Evolutionary conservation across 53 echinoderm and acorn worm species (phyloP), one percentile per base, ranked within the genome.

Genomic region (Echinometra lucunter): DNA sequence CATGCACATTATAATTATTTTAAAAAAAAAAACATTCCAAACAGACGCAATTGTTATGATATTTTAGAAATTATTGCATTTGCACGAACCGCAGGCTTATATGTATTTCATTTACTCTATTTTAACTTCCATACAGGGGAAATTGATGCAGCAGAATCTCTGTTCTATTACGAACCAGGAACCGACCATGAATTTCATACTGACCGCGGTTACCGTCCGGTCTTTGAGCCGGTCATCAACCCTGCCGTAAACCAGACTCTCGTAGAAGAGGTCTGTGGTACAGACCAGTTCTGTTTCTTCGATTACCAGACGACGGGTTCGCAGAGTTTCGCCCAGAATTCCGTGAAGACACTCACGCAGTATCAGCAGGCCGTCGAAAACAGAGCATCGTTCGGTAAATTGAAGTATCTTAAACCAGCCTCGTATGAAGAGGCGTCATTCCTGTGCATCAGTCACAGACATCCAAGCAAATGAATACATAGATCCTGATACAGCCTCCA

Each of bases 81-180:
- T 53, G 0, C 5, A 53, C 9, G 53, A 53, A 53, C 53, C 53
- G 13, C 0, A 53, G 8, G 9, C 8, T 53, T 53, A 53, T 13
- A 53, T 11, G 13, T 53, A 53, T 0, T 53, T 53, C 21, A 15
- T 9, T 63, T 3, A 63, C 63, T 8, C 4, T 21, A 6, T 12
- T 38, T 42, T 78, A 18, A n/a, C 4, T 23, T 19, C 28, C 12
- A 40, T 38, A 19, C 93, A 92, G 93, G 93, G 93, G 93, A 92
- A 37, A 57, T 92, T 34, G 56, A 47, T 37, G 74, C 80, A 6
- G 45, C 21, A 21, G 80, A 92, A 27, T 75, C 93, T 12, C 21
- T 92, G 75, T 92, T 92, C 75, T 92, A 56, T 40, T 92, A 92
- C 93, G 93, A 92, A 75, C 34, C 57, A 1, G 93, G 93, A 30